phyloP scores from a whole-genome alignment of 2,797 vertebrate species.

The Molothrus aeneus region DNA sequence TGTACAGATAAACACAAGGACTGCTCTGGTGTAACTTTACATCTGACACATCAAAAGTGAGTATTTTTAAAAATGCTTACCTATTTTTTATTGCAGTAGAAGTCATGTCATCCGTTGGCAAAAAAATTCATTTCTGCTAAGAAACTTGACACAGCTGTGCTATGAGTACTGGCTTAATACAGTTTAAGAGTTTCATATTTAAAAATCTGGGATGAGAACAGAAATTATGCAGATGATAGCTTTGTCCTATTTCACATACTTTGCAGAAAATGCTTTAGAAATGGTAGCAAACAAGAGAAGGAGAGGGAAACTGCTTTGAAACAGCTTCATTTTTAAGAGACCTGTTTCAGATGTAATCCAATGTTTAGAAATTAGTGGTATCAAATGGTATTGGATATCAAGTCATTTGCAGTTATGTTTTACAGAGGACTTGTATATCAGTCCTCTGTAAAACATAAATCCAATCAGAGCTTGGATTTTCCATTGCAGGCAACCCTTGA shows the following conservation, averaged over 20 bases:
- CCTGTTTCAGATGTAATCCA: not conserved
- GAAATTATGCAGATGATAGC: not conserved
- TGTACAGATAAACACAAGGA: slow-evolving; percentile 92
- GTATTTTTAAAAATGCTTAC: slow-evolving; percentile 48
- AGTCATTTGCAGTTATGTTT: not conserved
- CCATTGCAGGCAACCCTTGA: slow-evolving; percentile 88
- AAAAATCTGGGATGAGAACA: not conserved
- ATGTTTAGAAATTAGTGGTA: not conserved
- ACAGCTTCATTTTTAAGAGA: not conserved
- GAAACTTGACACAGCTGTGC: not conserved
- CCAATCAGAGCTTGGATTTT: not conserved
- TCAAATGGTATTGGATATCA: not conserved
- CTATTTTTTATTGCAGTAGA: not conserved
- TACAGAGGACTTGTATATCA: not conserved
- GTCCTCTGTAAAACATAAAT: too few relatives aligned
- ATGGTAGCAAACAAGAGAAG: not conserved
- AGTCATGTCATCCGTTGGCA: not conserved
- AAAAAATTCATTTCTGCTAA: not conserved
- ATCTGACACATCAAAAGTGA: slow-evolving; percentile 91
- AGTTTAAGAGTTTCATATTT: not conserved
- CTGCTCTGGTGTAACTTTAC: slow-evolving; percentile 91
- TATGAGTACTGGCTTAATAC: not conserved
- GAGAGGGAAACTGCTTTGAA: not conserved
- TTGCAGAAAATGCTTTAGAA: not conserved
- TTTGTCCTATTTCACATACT: not conserved